These are phyloP conservation scores for Leptinotarsa lineolata DNA, from an alignment of 1,140 invertebrate species.

Conservation along the genomic window DNA sequence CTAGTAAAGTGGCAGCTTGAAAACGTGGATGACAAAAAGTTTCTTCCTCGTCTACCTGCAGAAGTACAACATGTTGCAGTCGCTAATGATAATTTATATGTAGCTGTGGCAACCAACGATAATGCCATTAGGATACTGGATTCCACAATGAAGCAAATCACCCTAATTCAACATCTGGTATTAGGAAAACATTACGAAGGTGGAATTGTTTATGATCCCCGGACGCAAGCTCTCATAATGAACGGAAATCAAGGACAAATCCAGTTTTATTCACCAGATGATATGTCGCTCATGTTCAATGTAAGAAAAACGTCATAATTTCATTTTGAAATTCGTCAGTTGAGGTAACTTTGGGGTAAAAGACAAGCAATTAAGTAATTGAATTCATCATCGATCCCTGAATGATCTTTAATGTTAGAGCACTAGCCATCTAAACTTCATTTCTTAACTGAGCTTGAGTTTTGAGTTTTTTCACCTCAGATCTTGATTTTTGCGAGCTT, in stretches of 20 bases:
- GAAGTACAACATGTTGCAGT: slow-evolving; percentile 70
- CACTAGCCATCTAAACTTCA: too few relatives aligned
- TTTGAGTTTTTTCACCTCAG: too few relatives aligned
- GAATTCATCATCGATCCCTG: too few relatives aligned
- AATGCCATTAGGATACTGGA: slow-evolving; percentile 76
- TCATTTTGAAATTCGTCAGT: slow-evolving; percentile 12
- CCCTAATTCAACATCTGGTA: slow-evolving; percentile 72
- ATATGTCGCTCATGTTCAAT: slow-evolving; percentile 73
- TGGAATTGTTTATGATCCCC: slow-evolving; percentile 70
- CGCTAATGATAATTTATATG: slow-evolving; percentile 66
- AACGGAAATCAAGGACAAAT: slow-evolving; percentile 80
- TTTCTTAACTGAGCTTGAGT: too few relatives aligned
- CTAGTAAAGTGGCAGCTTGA: slow-evolving; percentile 77
- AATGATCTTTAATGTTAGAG: too few relatives aligned
- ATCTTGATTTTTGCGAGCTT: too few relatives aligned
- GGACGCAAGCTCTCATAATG: slow-evolving; percentile 69
- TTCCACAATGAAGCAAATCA: slow-evolving; percentile 62
- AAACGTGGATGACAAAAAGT: slow-evolving; percentile 63
- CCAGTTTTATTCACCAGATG: slow-evolving; percentile 76
- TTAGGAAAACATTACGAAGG: slow-evolving; percentile 65
- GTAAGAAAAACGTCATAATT: slow-evolving; percentile 59
- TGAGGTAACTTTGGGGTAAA: too few relatives aligned
- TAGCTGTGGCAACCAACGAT: slow-evolving; percentile 72
- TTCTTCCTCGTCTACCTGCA: slow-evolving; percentile 74
- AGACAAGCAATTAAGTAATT: too few relatives aligned